These are phyloP conservation scores for Myotis brandtii DNA, from an alignment of 2,113 vertebrate species.

Conservation along the genomic window DNA sequence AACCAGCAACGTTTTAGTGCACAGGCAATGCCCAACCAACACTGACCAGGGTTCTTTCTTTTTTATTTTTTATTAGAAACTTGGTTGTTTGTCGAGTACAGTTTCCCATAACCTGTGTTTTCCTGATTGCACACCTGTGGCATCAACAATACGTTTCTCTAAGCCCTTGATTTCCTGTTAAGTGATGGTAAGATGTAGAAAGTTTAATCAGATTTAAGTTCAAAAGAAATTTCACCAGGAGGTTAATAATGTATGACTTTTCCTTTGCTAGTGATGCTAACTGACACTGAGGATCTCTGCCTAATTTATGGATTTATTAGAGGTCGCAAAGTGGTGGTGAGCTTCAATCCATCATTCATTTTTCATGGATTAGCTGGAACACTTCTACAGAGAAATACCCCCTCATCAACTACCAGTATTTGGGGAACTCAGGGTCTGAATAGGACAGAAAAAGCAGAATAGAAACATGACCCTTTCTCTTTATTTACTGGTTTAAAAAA, in stretches of 20 bases:
- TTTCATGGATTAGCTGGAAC: neutral
- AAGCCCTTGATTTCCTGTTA: neutral
- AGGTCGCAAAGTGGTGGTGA: neutral
- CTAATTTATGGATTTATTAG: conserved; percentile 55
- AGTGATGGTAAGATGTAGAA: neutral
- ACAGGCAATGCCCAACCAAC: too few species aligned
- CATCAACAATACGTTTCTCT: neutral
- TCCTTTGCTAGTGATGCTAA: conserved; percentile 32
- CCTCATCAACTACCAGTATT: neutral
- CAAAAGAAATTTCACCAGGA: conserved; percentile 35
- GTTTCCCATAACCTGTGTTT: neutral
- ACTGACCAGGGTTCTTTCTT: neutral
- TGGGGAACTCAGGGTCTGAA: neutral
- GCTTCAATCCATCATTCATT: conserved; percentile 21
- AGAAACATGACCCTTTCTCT: neutral
- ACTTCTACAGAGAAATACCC: neutral
- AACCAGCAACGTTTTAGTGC: too few species aligned
- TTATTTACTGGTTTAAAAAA: conserved; percentile 42
- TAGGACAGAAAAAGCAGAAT: neutral
- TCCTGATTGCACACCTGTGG: neutral
- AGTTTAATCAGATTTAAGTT: conserved; percentile 56
- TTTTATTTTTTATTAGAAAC: neutral
- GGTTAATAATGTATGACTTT: conserved; percentile 30
- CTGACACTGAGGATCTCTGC: conserved; percentile 8
- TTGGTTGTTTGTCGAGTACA: neutral